Percentiles rank a stretch among this genome's conserved stretches.
phyloP scores from a whole-genome alignment of 2,888 invertebrate species.

The Ceriagrion tenellum region DNA sequence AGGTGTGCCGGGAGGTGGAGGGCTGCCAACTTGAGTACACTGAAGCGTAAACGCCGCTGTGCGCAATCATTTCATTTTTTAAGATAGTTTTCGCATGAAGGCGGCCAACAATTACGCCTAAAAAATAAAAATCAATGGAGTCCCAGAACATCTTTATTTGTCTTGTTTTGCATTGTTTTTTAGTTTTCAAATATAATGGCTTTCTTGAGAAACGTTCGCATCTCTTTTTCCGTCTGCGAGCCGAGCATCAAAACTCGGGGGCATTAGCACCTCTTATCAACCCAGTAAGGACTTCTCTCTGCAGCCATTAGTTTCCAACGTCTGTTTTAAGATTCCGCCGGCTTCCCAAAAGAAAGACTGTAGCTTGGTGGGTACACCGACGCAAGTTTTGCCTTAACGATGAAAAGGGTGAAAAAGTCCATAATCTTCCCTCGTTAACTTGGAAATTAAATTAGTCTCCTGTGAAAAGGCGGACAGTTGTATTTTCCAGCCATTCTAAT shows the following conservation, averaged over 20 bases:
- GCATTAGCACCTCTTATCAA: not conserved
- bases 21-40: not conserved
- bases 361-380: not conserved
- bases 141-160: not conserved
- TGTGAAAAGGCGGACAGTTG: not conserved
- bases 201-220: not conserved
- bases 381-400: not conserved
- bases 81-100: not conserved
- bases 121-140: not conserved
- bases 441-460: not conserved
- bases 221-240: not conserved
- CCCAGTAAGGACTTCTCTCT: not conserved
- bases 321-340: not conserved
- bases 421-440: not conserved
- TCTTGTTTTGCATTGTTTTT: not conserved
- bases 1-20: not conserved
- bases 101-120: not conserved
- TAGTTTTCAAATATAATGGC: not conserved
- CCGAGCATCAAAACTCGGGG: not conserved
- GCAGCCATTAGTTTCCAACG: not conserved
- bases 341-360: not conserved
- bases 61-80: slow-evolving; percentile 17
- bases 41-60: not conserved
- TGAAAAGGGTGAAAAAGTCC: slow-evolving; percentile 13
- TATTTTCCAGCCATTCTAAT: not conserved